Percentiles rank a stretch among this genome's conserved stretches.
phyloP scores from a whole-genome alignment of 2,797 vertebrate genomes.

The Amblyopsis hoosieri region DNA sequence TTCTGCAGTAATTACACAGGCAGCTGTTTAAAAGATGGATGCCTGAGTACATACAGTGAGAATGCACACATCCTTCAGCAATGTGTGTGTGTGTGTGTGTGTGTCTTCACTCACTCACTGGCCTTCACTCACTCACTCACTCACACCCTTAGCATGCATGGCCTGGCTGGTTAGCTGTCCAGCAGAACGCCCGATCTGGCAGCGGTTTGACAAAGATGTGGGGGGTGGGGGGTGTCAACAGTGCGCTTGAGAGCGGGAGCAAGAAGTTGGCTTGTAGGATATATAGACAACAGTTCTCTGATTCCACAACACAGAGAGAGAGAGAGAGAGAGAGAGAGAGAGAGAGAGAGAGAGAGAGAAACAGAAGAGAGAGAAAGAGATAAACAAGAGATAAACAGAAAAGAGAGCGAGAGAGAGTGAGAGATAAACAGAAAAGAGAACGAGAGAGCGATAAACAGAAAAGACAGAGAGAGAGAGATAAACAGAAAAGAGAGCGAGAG shows the following conservation, averaged over 20 bases:
- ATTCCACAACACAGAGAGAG: slow-evolving; percentile 48
- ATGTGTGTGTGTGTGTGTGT: not conserved
- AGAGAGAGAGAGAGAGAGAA: slow-evolving; percentile 41
- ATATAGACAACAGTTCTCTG: slow-evolving; percentile 28
- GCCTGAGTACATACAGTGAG: slow-evolving; percentile 1
- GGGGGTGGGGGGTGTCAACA: slow-evolving; percentile 44
- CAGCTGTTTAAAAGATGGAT: slow-evolving; percentile 78
- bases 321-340: not conserved
- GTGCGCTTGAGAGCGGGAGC: slow-evolving; percentile 22
- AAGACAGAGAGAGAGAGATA: slow-evolving; percentile 32
- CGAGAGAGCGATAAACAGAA: too few species aligned
- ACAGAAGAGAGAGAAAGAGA: too few species aligned
- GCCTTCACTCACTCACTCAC: slow-evolving; percentile 25
- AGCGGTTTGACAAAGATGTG: slow-evolving; percentile 21
- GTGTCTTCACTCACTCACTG: slow-evolving; percentile 40
- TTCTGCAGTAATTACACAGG: slow-evolving; percentile 83
- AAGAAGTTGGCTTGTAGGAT: not conserved
- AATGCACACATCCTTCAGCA: slow-evolving; percentile 6
- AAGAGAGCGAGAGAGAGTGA: too few species aligned
- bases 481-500: too few species aligned
- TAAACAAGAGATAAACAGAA: too few species aligned
- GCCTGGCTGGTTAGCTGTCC: slow-evolving; percentile 52
- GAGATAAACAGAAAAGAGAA: slow-evolving; percentile 19
- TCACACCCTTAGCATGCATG: slow-evolving; percentile 31
- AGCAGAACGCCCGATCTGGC: slow-evolving; percentile 46